Base-by-base conservation (phyloP, 1,140 invertebrate species). In the Achatina immaculata region DNA sequence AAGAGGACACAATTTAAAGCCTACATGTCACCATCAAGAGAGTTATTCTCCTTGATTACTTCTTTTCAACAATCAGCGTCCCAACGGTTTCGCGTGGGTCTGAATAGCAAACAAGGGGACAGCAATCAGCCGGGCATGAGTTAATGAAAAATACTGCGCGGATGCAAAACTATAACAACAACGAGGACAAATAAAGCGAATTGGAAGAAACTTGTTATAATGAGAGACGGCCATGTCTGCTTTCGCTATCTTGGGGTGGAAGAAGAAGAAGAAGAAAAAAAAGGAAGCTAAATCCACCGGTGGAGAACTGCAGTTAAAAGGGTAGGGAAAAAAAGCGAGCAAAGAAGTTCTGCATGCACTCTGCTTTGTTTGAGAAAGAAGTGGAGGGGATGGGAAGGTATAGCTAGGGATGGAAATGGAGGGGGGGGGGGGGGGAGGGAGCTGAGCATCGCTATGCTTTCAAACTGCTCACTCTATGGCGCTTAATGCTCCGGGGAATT, bases 391-490 rank as follows among this genome's bases (percentile, higher is more conserved):
- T 0, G 28, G 21, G 58, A 28, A 9, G 31, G n/a, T 31, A 28
- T 7, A 31, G n/a, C 6, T 4, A 62, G 28, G 58, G 58, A 2
- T n/a, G 6, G 28, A n/a, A 2, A n/a, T n/a, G n/a, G 58, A 28
- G n/a, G 31, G n/a, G 31, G 58, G 16, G 7, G n/a, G 16, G n/a
- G 31, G 28, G 58, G 58, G 0, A 28, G 6, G 28, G 21, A 2
- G 28, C 9, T 31, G 4, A 34, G 58, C n/a, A 62, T 34, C 0
- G 58, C 58, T 34, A 2, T 6, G 58, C 58, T 34, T 62, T 62
- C 58, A 62, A 62, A 62, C 58, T 62, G 58, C 58, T 62, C 58
- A 62, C 58, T 62, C n/a, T 62, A 62, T 6, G 58, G n/a, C 58
- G 7, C 28, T 31, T 31, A 62, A 62, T 62, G 4, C 58, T 34